Conservation (phyloP, 2,113 vertebrate species). For the Nothobranchius kuhntae region DNA sequence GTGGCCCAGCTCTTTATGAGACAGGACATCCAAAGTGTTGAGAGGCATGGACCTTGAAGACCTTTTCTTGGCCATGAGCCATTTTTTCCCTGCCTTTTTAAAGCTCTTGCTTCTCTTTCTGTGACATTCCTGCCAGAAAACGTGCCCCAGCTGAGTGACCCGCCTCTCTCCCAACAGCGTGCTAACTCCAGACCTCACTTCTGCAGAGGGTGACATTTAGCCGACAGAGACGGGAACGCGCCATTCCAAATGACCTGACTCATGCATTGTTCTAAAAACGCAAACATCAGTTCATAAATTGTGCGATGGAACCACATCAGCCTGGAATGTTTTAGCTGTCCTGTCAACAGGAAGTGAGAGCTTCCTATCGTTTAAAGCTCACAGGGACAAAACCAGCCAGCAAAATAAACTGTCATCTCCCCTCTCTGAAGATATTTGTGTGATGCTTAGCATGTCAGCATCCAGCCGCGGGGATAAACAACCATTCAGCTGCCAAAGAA, state of each 20-base stretch:
- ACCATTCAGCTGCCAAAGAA: slow-evolving; percentile 45
- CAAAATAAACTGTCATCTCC: slow-evolving; percentile 11
- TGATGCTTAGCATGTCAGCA: slow-evolving; percentile 47
- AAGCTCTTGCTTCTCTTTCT: slow-evolving; percentile 49
- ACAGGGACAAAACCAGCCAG: slow-evolving; percentile 10
- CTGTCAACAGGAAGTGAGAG: neutral
- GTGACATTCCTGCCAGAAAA: slow-evolving; percentile 59
- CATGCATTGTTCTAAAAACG: neutral
- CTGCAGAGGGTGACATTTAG: slow-evolving; percentile 27
- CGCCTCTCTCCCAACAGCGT: slow-evolving; percentile 53
- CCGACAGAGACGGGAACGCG: slow-evolving; percentile 25
- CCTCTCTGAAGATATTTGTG: slow-evolving; percentile 14
- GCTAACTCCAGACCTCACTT: slow-evolving; percentile 33
- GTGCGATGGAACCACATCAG: neutral
- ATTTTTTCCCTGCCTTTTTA: slow-evolving; percentile 18
- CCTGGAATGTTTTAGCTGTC: neutral
- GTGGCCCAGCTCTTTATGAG: slow-evolving; percentile 53
- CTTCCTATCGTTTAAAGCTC: slow-evolving; percentile 11
- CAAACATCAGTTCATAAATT: neutral
- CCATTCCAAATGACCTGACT: slow-evolving; percentile 1
- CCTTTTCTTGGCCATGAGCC: slow-evolving; percentile 43
- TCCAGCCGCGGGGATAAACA: slow-evolving; percentile 51
- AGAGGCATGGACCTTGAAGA: slow-evolving; percentile 50
- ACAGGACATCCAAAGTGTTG: slow-evolving; percentile 55
- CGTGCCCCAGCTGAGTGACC: slow-evolving; percentile 51